Percentiles rank a stretch among this genome's conserved stretches.
These are phyloP conservation scores for Agapostemon virescens DNA, from an alignment of 2,888 invertebrate genomes.

Conservation along the genomic window DNA sequence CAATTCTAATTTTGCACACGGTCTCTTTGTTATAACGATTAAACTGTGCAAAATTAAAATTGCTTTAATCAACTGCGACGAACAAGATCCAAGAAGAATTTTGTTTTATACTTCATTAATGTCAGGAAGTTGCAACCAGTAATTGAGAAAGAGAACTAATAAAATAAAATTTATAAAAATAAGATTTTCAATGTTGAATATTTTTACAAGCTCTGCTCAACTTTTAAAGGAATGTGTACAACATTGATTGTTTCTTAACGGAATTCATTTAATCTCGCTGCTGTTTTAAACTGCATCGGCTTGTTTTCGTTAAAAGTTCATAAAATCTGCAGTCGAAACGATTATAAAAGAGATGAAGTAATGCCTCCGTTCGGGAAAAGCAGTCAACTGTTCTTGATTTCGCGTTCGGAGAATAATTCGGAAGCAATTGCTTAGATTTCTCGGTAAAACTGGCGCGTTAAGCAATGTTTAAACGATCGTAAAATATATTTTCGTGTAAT, in stretches of 20 bases:
- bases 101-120: too few relatives aligned
- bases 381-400: background rate
- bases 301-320: background rate
- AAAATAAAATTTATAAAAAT: background rate
- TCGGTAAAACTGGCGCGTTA: background rate
- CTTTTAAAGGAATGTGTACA: background rate
- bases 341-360: background rate
- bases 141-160: too few relatives aligned
- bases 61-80: too few relatives aligned
- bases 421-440: background rate
- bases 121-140: too few relatives aligned
- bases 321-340: background rate
- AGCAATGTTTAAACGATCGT: background rate
- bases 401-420: background rate
- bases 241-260: constrained; percentile 18
- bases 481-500: constrained; percentile 27
- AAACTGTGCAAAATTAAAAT: too few relatives aligned
- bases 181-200: background rate
- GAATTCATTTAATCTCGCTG: background rate
- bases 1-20: too few relatives aligned
- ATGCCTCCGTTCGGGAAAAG: background rate
- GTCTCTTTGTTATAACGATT: too few relatives aligned
- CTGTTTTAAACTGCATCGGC: background rate
- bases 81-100: too few relatives aligned
- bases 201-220: background rate